Conservation (phyloP, 2,888 invertebrate species). For the Geotrupes spiniger region DNA sequence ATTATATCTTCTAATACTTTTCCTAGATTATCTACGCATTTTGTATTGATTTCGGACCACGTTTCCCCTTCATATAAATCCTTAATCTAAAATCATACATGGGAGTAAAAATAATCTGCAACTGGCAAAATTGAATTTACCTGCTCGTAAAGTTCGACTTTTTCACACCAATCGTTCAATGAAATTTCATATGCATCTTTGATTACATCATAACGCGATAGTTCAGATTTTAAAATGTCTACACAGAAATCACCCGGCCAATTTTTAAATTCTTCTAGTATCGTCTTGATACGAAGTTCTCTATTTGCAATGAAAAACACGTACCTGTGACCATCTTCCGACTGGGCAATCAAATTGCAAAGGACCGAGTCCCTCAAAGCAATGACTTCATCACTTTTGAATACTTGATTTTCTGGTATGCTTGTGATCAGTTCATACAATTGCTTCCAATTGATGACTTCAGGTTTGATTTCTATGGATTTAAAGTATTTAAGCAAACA, state of each 20-base stretch:
- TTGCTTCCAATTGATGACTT: conserved; percentile 40
- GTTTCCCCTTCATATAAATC: conserved; percentile 55
- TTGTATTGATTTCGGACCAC: conserved; percentile 61
- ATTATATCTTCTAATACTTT: conserved; percentile 35
- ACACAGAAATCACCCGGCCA: conserved; percentile 60
- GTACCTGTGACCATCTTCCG: conserved; percentile 54
- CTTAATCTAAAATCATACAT: conserved; percentile 51
- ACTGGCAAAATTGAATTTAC: conserved; percentile 46
- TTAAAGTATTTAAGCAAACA: conserved; percentile 21
- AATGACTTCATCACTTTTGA: conserved; percentile 46
- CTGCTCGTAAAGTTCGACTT: conserved; percentile 63
- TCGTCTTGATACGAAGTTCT: conserved; percentile 53
- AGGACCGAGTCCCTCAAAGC: conserved; percentile 55
- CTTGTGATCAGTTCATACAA: conserved; percentile 55
- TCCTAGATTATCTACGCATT: conserved; percentile 55
- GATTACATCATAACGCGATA: conserved; percentile 47
- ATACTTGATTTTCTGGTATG: conserved; percentile 55
- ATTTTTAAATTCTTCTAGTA: conserved; percentile 54
- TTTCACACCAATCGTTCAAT: conserved; percentile 51
- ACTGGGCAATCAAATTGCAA: conserved; percentile 57
- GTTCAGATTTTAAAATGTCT: conserved; percentile 54
- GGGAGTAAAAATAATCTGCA: conserved; percentile 6
- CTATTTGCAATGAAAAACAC: conserved; percentile 55
- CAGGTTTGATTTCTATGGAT: neutral
- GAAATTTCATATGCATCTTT: conserved; percentile 49